phyloP scores from a whole-genome alignment of 2,113 vertebrate species.

The Tenebrosternarchus preto region DNA sequence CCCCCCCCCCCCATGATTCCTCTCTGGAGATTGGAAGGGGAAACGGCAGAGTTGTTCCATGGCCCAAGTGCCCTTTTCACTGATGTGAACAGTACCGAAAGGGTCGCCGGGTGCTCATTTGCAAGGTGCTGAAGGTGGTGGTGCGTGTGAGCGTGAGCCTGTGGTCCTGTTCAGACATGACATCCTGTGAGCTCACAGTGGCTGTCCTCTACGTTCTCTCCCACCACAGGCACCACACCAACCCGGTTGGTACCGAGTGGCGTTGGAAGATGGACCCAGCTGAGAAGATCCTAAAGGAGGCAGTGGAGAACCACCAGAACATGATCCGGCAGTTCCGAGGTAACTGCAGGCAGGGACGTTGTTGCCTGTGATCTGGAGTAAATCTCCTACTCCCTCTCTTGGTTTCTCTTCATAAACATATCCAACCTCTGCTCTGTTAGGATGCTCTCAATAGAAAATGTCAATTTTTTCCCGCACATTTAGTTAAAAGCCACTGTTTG shows the following conservation, averaged over 20 bases:
- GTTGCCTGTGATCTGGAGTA: background rate
- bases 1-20: no score
- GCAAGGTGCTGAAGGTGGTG: background rate
- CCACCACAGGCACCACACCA: constrained; percentile 88
- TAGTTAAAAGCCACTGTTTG: no score
- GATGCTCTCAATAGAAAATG: no score
- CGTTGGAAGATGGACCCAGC: constrained; percentile 94
- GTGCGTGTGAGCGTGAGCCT: constrained; percentile 15
- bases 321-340: constrained; percentile 95
- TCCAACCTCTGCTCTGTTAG: no score
- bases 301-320: constrained; percentile 86
- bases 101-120: constrained; percentile 27
- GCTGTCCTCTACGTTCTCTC: constrained; percentile 34
- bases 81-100: constrained; percentile 45
- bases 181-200: constrained; percentile 30
- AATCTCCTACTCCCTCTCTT: no score
- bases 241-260: constrained; percentile 95
- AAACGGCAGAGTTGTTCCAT: constrained; percentile 4
- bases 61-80: constrained; percentile 30
- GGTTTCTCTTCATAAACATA: no score
- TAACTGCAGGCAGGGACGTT: constrained; percentile 53
- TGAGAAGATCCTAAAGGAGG: constrained; percentile 85
- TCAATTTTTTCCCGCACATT: no score
- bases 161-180: background rate
- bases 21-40: constrained; percentile 1